Evolutionary conservation across 2,113 vertebrate genomes (phyloP), one percentile per base, ranked within the genome.

Genomic region (Sinosuthora webbiana): DNA sequence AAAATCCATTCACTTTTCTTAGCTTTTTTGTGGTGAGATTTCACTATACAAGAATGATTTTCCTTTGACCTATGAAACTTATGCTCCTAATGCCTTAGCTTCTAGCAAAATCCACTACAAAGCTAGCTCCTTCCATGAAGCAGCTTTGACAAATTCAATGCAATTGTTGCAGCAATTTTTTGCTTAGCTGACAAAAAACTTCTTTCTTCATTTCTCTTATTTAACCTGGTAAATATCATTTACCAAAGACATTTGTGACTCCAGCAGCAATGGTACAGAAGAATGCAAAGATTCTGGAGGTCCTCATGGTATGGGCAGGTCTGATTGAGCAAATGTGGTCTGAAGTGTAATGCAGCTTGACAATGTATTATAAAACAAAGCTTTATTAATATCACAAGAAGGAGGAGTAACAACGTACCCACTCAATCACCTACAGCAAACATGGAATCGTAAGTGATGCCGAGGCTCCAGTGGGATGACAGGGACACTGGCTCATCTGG

Each of bases 361-460:
- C 24, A 81, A 33, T 9, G 12, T 0, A 2, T 27, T 41, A 4
- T 30, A n/a, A 84, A 80, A 11, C 6, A 49, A 24, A 63, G 9
- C 4, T 89, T 71, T n/a, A 37, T 8, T 57, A 42, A 57, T 30
- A 11, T 3, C 70, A 25, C 10, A 55, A 49, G 56, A 35, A 70
- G 62, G 21, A 57, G 1, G 1, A 89, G 19, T 20, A 67, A 25
- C 21, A 62, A 23, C 0, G 0, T 2, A 0, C 24, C 13, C 13
- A 44, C 21, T 7, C 30, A 23, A 5, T 16, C 31, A 44, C 25
- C 49, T 13, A 19, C 15, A 42, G 65, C 45, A 52, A 60, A 60
- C 8, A 47, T 0, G 13, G 15, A 41, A 17, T 45, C 13, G 1
- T 14, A 69, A 52, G 10, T 0, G 1, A 42, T 47, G 21, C 20